Evolutionary conservation across 2,113 vertebrate species (phyloP).

Genomic region (Prunella fulvescens): DNA sequence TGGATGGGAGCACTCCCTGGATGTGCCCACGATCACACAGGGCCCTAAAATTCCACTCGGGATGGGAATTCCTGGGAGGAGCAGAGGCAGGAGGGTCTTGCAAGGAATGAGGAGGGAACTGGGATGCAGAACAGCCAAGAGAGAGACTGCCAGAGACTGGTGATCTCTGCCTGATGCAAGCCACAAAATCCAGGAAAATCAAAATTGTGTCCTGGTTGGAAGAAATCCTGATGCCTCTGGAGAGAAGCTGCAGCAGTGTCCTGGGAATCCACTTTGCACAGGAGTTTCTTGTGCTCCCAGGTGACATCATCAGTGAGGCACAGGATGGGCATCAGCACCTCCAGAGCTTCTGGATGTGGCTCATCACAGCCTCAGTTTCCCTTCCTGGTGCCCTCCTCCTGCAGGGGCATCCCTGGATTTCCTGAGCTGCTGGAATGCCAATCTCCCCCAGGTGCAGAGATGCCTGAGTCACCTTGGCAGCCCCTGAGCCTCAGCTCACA

Average conservation of each 20-base stretch:
- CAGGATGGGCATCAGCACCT: not conserved
- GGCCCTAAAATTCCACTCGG: not conserved
- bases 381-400: not conserved
- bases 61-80: not conserved
- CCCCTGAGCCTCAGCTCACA: not conserved
- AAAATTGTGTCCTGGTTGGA: not conserved
- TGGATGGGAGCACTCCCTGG: not conserved
- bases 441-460: rapidly evolving
- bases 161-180: not conserved
- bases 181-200: not conserved
- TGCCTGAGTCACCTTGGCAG: rapidly evolving
- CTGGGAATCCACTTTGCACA: not conserved
- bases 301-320: not conserved
- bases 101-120: not conserved
- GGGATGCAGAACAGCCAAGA: not conserved
- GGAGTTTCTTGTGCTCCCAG: not conserved
- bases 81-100: not conserved
- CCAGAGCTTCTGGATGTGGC: not conserved
- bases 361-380: not conserved
- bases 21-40: not conserved
- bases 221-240: not conserved
- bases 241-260: not conserved
- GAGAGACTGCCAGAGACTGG: not conserved
- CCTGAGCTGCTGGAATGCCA: no score
- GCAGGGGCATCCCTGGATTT: not conserved